Base-by-base conservation (phyloP, 2,113 vertebrate genomes). In the Seriola aureovittata region DNA sequence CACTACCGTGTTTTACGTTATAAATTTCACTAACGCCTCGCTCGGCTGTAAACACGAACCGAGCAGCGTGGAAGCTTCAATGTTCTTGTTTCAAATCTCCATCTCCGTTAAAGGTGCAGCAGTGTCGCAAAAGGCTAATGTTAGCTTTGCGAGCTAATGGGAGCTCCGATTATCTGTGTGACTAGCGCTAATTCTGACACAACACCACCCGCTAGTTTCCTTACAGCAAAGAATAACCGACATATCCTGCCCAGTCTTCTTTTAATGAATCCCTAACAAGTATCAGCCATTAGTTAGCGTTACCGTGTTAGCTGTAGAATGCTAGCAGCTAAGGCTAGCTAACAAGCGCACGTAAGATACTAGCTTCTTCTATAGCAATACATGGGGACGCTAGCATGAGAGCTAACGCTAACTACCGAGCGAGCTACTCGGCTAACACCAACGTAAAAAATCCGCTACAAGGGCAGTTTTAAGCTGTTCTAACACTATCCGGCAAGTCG, bases 341-440 rank as follows among this genome's bases (percentile, higher is more conserved):
- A 17, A 42, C 54, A 57, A 78, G 48, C 44, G 34, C 60, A 32
- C 21, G 21, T 25, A 6, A 21, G 85, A 85, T 78, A 88, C 25
- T 17, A 50, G 75, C 75, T 71, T 52, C 14, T 2, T 55, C 25
- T 1, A 78, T 85, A n/a, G 57, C 34, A 82, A 85, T 85, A 8
- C 8, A 81, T 46, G 7, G 58, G 44, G 32, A 10, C 23, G 48
- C 63, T 91, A 92, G 86, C 88, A 10, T 62, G 4, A 0, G 16
- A 91, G 92, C 90, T 92, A 93, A 81, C 4, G 64, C 77, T 83
- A 5, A 23, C 54, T 52, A 42, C n/a, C 23, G 2, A 34, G 8
- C 10, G 3, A 71, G 80, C 73, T 67, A 25, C 5, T 40, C 40
- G n/a, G 68, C 69, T 50, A 80, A 50, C 11, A 12, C n/a, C 59